Conservation (phyloP, 2,797 vertebrate genomes). For the Microhierax caerulescens region DNA sequence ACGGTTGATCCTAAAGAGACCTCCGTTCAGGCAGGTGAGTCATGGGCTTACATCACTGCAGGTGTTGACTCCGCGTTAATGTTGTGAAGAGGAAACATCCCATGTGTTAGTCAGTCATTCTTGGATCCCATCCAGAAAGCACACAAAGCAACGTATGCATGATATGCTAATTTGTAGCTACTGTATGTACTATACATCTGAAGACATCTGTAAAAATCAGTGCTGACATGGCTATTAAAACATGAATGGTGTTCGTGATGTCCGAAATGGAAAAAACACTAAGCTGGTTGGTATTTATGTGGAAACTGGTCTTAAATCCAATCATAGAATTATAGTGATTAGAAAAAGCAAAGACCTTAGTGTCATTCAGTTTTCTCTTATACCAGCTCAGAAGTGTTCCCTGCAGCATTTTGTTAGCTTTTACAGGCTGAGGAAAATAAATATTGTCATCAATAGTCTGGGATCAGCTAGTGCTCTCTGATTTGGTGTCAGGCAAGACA, state of each 20-base stretch:
- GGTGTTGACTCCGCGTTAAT: slow-evolving; percentile 48
- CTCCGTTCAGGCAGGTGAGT: slow-evolving; percentile 75
- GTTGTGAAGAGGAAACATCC: slow-evolving; percentile 57
- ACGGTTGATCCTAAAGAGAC: slow-evolving; percentile 50
- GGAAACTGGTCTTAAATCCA: not conserved
- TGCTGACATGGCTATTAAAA: not conserved
- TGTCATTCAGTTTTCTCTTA: not conserved
- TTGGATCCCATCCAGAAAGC: slow-evolving; percentile 38
- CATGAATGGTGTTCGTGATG: not conserved
- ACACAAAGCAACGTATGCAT: slow-evolving; percentile 17
- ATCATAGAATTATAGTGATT: slow-evolving; percentile 36
- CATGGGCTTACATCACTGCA: slow-evolving; percentile 70
- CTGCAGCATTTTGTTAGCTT: not conserved
- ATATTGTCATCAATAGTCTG: not conserved
- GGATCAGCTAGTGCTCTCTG: not conserved
- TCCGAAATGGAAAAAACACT: not conserved
- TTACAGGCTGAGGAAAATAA: not conserved
- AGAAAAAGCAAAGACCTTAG: not conserved
- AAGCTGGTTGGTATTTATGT: not conserved
- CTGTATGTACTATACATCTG: slow-evolving; percentile 10
- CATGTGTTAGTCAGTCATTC: slow-evolving; percentile 13
- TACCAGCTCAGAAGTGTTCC: not conserved
- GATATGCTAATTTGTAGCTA: slow-evolving; percentile 49
- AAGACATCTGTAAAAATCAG: slow-evolving; percentile 21
- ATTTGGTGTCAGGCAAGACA: not conserved